Evolutionary conservation across 1,140 invertebrate genomes (phyloP), one percentile per base, ranked within the genome.

Genomic region (Sycophila sp.): DNA sequence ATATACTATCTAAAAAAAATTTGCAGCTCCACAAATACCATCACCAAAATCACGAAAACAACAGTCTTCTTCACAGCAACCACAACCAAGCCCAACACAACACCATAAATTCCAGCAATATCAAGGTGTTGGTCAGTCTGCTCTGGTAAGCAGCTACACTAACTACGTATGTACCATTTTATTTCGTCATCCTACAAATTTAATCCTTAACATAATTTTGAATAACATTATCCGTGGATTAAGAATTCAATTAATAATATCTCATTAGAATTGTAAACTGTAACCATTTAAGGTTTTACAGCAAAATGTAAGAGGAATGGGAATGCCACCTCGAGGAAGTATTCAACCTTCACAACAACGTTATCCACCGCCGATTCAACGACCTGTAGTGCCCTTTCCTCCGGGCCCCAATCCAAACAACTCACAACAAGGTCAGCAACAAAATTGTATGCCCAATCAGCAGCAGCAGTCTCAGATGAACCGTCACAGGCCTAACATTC

Each of bases 21-120:
- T 80, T 77, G 30, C 40, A 87, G 85, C 83, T 13, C 78, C 85
- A 17, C 87, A 88, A 80, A 87, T 88, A 74, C 83, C 87, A 53
- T 88, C 87, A 24, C 87, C 87, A 69, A 88, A 88, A 75, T 87
- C 87, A 22, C 84, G 87, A 77, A 87, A 87, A 66, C 85, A 87
- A 67, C 85, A 85, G 69, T 75, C 81, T 5, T 79, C 83, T 17
- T 84, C 82, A 26, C 85, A 84, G 73, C 88, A 88, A 76, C 85
- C 87, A 38, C 88, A 89, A 74, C 87, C 87, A 56, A 89, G 87
- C 82, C 87, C 88, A 53, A 88, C 88, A 26, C 88, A 89, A 66
- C 88, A 89, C 76, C 88, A 89, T 71, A 89, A 88, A 76, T 89
- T 88, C 73, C 84, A 84, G 71, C 83, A 86, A 76, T 87, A 87